These are phyloP conservation scores for Muricea muricata DNA, from an alignment of 92 coral and sea anemone species.

Conservation along the genomic window DNA sequence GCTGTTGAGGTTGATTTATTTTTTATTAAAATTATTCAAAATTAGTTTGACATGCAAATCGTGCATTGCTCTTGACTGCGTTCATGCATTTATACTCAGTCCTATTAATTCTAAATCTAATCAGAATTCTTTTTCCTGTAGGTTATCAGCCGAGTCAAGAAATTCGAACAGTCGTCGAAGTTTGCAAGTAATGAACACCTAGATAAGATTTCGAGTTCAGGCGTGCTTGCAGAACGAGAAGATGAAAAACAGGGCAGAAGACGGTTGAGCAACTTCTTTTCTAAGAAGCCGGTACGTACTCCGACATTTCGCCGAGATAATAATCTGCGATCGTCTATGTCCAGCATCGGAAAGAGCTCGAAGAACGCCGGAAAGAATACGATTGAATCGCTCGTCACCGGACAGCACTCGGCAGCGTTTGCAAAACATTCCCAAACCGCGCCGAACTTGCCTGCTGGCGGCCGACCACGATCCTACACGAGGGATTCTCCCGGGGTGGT, in stretches of 20 bases:
- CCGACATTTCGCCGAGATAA: conserved; percentile 40
- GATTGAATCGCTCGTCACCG: conserved; percentile 6
- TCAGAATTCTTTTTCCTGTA: background rate
- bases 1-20: too few species aligned
- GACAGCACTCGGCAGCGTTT: background rate
- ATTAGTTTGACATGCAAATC: too few species aligned
- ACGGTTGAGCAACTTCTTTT: conserved; percentile 41
- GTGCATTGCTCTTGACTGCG: too few species aligned
- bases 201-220: conserved; percentile 21
- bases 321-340: conserved; percentile 28
- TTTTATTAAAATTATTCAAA: too few species aligned
- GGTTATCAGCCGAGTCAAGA: conserved; percentile 29
- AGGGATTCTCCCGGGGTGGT: conserved; percentile 25
- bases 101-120: too few species aligned
- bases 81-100: too few species aligned
- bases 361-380: conserved; percentile 6
- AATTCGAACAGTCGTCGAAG: conserved; percentile 27
- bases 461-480: conserved; percentile 27
- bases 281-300: conserved; percentile 39
- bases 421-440: conserved; percentile 40
- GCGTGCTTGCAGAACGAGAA: background rate
- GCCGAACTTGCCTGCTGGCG: background rate
- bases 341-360: background rate
- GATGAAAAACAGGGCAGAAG: conserved; percentile 21
- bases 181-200: conserved; percentile 10